Evolutionary conservation across 2,888 invertebrate species (phyloP).

Genomic region (Eledona agricola): DNA sequence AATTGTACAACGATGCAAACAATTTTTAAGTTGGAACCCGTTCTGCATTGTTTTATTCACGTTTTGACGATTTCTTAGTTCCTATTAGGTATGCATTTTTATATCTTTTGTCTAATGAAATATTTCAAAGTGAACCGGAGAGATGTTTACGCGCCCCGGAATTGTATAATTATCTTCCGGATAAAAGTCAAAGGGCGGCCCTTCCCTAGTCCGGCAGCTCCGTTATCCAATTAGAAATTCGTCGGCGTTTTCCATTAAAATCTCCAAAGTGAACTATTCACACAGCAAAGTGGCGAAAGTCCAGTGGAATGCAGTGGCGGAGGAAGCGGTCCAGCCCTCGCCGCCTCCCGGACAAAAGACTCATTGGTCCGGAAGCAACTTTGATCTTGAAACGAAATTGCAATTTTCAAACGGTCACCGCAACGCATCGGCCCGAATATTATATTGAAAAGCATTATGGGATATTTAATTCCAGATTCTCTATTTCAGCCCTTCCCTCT

Average conservation of each 20-base stretch:
- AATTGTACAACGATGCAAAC: no score
- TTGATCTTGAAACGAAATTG: conserved; percentile 62
- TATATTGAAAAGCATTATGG: conserved; percentile 59
- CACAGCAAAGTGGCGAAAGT: conserved; percentile 38
- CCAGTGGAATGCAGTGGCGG: conserved; percentile 47
- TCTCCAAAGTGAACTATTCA: conserved; percentile 26
- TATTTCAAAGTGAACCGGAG: no score
- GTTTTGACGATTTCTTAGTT: no score
- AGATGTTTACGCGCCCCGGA: no score
- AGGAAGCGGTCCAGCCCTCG: conserved; percentile 28
- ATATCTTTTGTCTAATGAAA: no score
- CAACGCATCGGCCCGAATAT: conserved; percentile 58
- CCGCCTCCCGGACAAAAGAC: conserved; percentile 57
- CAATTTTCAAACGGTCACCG: conserved; percentile 61
- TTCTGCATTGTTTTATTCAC: no score
- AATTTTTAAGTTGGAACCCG: no score
- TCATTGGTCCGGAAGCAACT: conserved; percentile 59
- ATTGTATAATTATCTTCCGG: no score
- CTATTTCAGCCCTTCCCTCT: conserved; percentile 33
- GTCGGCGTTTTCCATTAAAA: conserved; percentile 28
- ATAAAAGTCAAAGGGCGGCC: no score
- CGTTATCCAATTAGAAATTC: conserved; percentile 19
- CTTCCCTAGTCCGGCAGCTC: no score
- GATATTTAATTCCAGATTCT: conserved; percentile 57
- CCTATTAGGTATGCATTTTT: no score